Conservation (phyloP, 2,797 vertebrate genomes). For the Pangasius larnaudii region DNA sequence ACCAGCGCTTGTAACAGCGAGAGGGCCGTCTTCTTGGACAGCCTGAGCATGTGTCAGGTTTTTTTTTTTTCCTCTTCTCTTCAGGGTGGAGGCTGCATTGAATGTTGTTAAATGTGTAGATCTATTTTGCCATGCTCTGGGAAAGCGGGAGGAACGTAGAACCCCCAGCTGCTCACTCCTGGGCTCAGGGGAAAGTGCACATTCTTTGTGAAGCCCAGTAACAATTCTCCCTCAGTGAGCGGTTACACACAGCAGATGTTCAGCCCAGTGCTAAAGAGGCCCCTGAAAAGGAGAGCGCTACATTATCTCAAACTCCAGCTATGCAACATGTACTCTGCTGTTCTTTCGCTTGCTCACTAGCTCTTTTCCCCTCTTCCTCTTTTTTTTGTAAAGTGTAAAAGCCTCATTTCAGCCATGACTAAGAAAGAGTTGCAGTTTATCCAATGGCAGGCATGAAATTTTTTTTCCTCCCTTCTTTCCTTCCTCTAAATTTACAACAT, state of each 20-base stretch:
- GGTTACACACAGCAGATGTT: constrained; percentile 73
- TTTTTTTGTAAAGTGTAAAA: too few relatives aligned
- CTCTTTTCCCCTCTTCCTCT: background rate
- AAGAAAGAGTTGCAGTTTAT: constrained; percentile 1
- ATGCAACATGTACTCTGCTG: constrained; percentile 60
- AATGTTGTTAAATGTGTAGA: constrained; percentile 17
- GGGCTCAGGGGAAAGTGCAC: constrained; percentile 51
- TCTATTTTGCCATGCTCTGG: constrained; percentile 14
- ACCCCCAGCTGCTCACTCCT: constrained; percentile 44
- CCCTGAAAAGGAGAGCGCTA: constrained; percentile 69
- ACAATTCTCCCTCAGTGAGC: constrained; percentile 61
- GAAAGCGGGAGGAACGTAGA: constrained; percentile 20
- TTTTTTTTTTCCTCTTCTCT: background rate
- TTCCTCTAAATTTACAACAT: constrained; percentile 10
- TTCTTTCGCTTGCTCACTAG: constrained; percentile 15
- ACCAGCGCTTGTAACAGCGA: background rate
- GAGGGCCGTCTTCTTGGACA: background rate
- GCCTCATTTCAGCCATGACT: constrained; percentile 1
- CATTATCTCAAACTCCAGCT: constrained; percentile 76
- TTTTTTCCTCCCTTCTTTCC: background rate
- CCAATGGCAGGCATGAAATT: background rate
- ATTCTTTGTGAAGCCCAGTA: constrained; percentile 55
- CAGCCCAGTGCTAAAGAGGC: constrained; percentile 68
- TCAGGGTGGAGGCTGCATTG: constrained; percentile 6
- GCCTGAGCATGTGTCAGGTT: constrained; percentile 7